Conservation (phyloP, 2,888 invertebrate species). For the Papilio gigon region DNA sequence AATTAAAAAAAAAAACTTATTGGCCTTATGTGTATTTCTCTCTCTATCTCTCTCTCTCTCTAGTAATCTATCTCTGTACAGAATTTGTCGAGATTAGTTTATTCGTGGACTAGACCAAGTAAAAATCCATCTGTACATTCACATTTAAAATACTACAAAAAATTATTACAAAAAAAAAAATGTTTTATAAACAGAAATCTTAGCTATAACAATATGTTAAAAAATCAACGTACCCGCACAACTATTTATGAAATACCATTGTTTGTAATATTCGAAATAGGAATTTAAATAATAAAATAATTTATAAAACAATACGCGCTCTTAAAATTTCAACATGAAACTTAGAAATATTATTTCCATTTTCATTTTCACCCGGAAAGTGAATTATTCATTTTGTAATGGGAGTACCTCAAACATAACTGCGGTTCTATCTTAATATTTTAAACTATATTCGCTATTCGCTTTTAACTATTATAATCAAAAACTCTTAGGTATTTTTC, state of each 20-base stretch:
- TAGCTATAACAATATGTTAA: background rate
- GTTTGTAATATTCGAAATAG: background rate
- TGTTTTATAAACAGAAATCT: background rate
- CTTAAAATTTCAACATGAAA: background rate
- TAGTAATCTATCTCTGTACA: no score
- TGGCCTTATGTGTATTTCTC: no score
- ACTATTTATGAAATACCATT: background rate
- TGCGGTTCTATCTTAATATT: conserved; percentile 3
- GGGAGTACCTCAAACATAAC: conserved; percentile 10
- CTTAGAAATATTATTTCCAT: conserved; percentile 5
- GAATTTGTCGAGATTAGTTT: no score
- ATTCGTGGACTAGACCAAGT: no score
- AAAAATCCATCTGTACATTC: no score
- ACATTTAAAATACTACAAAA: background rate
- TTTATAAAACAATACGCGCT: conserved; percentile 7
- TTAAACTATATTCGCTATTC: background rate
- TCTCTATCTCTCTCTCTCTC: no score
- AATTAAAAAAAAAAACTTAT: no score
- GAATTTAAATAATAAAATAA: conserved; percentile 21
- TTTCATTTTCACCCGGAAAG: background rate
- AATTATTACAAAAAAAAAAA: background rate
- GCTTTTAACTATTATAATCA: background rate
- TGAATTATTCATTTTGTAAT: conserved; percentile 1
- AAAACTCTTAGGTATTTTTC: no score
- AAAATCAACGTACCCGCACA: background rate